phyloP scores from a whole-genome alignment of 2,113 vertebrate species.

The Hemiprocne comata region DNA sequence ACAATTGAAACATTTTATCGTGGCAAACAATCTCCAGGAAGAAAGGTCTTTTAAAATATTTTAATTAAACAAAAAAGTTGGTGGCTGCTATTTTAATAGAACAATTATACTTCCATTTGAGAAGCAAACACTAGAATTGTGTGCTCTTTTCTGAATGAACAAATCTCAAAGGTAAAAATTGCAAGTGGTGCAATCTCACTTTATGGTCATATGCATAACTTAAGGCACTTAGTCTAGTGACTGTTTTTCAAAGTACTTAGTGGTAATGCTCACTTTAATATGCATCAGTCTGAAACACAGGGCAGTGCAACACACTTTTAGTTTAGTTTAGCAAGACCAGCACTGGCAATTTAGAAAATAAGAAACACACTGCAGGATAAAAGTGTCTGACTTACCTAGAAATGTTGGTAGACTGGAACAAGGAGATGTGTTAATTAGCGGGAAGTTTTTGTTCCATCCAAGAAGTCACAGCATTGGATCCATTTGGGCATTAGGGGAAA shows the following conservation, averaged over 20 bases:
- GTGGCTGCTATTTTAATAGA: background rate
- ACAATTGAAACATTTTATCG: conserved; percentile 14
- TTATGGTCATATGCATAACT: background rate
- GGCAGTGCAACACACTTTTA: background rate
- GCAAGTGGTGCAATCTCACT: background rate
- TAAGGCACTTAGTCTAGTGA: background rate
- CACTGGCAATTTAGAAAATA: background rate
- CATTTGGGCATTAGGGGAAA: background rate
- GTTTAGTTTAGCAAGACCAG: background rate
- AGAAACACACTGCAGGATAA: background rate
- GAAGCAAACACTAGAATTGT: background rate
- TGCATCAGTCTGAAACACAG: background rate
- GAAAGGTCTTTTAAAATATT: background rate
- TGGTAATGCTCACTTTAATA: background rate
- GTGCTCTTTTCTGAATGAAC: background rate
- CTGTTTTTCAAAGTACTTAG: background rate
- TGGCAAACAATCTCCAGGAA: background rate
- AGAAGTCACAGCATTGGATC: background rate
- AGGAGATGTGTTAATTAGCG: background rate
- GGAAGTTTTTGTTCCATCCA: background rate
- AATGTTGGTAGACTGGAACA: background rate
- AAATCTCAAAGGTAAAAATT: background rate
- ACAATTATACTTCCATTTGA: background rate
- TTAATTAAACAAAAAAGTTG: background rate
- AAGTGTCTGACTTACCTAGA: background rate